Base-by-base conservation (phyloP, 2,797 vertebrate species). In the Clarias pachynema region DNA sequence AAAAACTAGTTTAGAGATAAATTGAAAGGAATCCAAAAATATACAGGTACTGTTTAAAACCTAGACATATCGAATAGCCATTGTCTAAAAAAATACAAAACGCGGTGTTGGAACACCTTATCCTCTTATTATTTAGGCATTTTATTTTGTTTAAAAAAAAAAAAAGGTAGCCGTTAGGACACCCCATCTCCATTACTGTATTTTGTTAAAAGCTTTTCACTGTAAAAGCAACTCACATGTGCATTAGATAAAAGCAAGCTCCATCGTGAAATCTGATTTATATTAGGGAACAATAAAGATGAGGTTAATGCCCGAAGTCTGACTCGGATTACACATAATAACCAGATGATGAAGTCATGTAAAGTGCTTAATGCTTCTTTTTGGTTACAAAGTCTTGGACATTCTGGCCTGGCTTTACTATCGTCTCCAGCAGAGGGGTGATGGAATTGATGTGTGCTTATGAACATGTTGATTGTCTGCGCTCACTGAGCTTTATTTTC, bases 251-350 rank as follows among this genome's bases (percentile, higher is more conserved):
- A 31, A 83, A 65, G 62, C 31, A 18, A 74, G 78, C 49, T 22
- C 26, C 79, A 34, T n/a, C 14, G 44, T 80, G 60, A 81, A 85
- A 74, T 26, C 10, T 9, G 40, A 79, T 73, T 73, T 81, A 29
- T 68, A 77, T 83, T 49, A 56, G 75, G 4, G 57, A 65, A 81
- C 59, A 74, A 85, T 81, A 86, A 82, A 81, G 49, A 85, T 37
- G 26, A 81, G 80, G 49, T 60, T 57, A 59, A 49, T 59, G 72
- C 62, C 85, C 44, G n/a, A 59, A 81, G 40, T 18, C 44, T 9
- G 65, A 74, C 31, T 82, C 57, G 18, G 75, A 82, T 85, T 72
- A 83, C 69, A 78, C 44, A 53, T 80, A 77, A 83, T 75, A 85
- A 85, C 60, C 56, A 40, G 56, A 87, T 66, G 18, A 69, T 83